Conservation (phyloP, 2,113 vertebrate species). For the Cricetomys ansorgei region DNA sequence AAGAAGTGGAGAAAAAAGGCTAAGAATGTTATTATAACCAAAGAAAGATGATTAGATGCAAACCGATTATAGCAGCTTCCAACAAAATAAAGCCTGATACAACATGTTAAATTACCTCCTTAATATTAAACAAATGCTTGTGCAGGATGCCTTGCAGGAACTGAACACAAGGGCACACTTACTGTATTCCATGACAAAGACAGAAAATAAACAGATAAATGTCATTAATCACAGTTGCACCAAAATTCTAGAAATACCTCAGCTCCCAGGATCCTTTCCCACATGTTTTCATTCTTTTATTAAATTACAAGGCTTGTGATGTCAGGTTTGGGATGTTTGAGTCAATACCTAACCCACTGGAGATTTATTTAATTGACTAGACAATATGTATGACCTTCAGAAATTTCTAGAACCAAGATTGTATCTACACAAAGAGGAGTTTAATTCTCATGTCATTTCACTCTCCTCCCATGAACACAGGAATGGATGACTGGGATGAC, state of each 20-base stretch:
- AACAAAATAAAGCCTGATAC: slow-evolving; percentile 77
- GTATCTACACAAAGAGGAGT: neutral
- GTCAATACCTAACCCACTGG: neutral
- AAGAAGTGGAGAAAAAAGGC: slow-evolving; percentile 68
- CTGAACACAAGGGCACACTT: slow-evolving; percentile 29
- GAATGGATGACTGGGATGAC: neutral
- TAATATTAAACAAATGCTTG: slow-evolving; percentile 77
- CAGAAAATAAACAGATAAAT: slow-evolving; percentile 53
- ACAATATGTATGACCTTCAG: neutral
- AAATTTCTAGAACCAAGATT: slow-evolving; percentile 11
- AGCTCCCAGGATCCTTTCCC: neutral
- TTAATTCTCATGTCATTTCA: slow-evolving; percentile 13
- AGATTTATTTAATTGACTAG: neutral
- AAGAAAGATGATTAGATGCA: slow-evolving; percentile 72
- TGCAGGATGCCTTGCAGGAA: slow-evolving; percentile 53
- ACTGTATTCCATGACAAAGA: slow-evolving; percentile 29
- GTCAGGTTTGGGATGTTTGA: neutral
- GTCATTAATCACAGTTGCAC: neutral
- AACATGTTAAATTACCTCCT: slow-evolving; percentile 73
- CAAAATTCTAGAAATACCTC: neutral
- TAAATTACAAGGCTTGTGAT: neutral
- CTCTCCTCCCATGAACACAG: slow-evolving; percentile 18
- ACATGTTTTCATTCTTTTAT: slow-evolving; percentile 9
- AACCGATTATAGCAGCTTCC: slow-evolving; percentile 74
- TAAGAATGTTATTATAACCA: slow-evolving; percentile 73